These are phyloP conservation scores for Caenorhabditis sp. DNA, from an alignment of 2,888 invertebrate genomes.

Conservation along the genomic window DNA sequence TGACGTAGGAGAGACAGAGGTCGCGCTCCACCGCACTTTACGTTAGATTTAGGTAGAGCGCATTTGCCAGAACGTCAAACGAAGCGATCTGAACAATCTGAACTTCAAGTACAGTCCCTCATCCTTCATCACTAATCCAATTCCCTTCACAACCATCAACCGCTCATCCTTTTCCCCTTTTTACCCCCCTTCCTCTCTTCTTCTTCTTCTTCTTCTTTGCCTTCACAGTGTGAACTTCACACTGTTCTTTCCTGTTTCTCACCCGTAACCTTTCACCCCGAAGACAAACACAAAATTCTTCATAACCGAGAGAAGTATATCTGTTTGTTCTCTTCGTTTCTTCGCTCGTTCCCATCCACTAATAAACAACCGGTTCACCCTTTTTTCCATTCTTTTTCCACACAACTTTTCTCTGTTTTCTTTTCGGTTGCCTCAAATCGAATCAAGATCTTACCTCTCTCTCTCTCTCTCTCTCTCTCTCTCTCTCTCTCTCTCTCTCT, in stretches of 20 bases:
- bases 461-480: conserved; percentile 8
- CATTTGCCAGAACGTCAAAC: too few relatives aligned
- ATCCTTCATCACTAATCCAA: conserved; percentile 10
- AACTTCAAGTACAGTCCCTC: too few relatives aligned
- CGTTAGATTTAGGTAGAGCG: too few relatives aligned
- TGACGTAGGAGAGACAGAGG: too few relatives aligned
- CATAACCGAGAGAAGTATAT: conserved; percentile 24
- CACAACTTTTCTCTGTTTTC: background rate
- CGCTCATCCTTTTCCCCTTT: background rate
- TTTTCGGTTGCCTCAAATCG: background rate
- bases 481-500: background rate
- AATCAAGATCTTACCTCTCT: background rate
- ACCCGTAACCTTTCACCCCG: too few relatives aligned
- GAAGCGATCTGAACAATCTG: too few relatives aligned
- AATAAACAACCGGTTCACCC: conserved; percentile 31
- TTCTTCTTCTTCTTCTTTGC: conserved; percentile 21
- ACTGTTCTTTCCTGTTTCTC: too few relatives aligned
- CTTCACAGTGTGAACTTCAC: too few relatives aligned
- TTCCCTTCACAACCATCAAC: background rate
- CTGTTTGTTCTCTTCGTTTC: conserved; percentile 39
- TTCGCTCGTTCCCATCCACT: background rate
- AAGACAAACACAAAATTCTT: too few relatives aligned
- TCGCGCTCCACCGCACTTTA: too few relatives aligned
- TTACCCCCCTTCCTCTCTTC: background rate
- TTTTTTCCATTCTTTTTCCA: background rate